Percentiles rank a stretch among this genome's conserved stretches.
Evolutionary conservation across 1,140 invertebrate species (phyloP).

Genomic region (Zaprionus tsacasi): DNA sequence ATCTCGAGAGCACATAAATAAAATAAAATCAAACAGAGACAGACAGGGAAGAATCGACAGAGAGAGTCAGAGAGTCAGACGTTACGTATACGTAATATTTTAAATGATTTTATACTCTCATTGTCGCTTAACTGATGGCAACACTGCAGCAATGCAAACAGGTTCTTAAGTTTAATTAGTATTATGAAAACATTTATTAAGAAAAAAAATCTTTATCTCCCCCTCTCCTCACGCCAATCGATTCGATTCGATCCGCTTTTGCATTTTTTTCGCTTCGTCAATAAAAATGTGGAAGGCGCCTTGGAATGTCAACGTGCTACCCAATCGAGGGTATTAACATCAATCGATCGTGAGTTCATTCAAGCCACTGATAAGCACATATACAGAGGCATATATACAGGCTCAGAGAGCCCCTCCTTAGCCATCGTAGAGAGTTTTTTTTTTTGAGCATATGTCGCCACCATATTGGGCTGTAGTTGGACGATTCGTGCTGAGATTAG

Average conservation of each 20-base stretch:
- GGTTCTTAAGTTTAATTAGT: constrained; percentile 68
- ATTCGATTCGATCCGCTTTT: not conserved
- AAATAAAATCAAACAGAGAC: constrained; percentile 36
- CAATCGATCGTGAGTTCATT: constrained; percentile 69
- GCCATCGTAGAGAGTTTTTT: not conserved
- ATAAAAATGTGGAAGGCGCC: constrained; percentile 42
- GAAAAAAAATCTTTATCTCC: not conserved
- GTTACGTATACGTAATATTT: constrained; percentile 76
- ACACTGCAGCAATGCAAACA: constrained; percentile 54
- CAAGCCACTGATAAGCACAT: constrained; percentile 74
- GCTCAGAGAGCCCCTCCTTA: constrained; percentile 8
- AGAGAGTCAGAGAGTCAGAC: not conserved
- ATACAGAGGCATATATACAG: not conserved
- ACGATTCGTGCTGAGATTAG: constrained; percentile 26
- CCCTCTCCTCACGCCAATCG: not conserved
- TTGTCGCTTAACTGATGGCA: constrained; percentile 58
- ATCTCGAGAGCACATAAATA: constrained; percentile 59
- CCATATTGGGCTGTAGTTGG: constrained; percentile 44
- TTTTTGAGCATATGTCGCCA: constrained; percentile 22
- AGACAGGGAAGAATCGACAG: constrained; percentile 1
- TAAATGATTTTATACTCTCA: constrained; percentile 77
- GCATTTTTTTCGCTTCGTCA: not conserved
- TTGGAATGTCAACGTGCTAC: constrained; percentile 71
- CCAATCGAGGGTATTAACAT: constrained; percentile 77
- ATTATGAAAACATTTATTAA: constrained; percentile 68